Conservation (phyloP, 2,113 vertebrate species). For the Rhagologus leucostigma region DNA sequence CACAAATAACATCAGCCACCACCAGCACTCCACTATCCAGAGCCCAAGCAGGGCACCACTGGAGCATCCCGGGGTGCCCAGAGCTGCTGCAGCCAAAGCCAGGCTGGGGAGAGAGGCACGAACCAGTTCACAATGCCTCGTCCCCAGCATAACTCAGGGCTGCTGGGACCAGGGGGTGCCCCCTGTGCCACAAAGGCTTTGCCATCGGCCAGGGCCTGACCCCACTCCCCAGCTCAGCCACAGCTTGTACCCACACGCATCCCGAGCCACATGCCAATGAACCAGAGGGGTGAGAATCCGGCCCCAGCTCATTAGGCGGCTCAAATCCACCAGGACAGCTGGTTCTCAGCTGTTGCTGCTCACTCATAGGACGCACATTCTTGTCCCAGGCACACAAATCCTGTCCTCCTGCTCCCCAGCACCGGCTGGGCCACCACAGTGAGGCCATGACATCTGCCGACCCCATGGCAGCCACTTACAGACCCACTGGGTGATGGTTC, state of each 20-base stretch:
- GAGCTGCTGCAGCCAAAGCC: neutral
- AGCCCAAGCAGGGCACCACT: rapidly evolving
- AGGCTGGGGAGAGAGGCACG: neutral
- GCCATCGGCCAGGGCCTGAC: rapidly evolving
- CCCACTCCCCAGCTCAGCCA: neutral
- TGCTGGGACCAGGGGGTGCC: neutral
- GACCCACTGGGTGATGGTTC: rapidly evolving
- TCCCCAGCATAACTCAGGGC: neutral
- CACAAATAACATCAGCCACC: neutral
- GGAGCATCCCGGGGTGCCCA: neutral
- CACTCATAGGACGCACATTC: neutral
- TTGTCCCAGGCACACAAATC: neutral
- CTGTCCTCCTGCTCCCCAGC: neutral
- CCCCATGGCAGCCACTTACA: neutral
- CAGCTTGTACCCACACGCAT: neutral
- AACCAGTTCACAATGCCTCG: neutral
- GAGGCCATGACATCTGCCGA: rapidly evolving
- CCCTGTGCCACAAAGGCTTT: neutral
- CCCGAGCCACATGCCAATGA: neutral
- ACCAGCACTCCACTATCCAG: rapidly evolving
- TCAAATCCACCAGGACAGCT: constrained; percentile 36
- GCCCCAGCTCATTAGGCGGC: neutral
- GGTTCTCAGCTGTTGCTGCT: constrained; percentile 52
- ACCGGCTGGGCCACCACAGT: rapidly evolving
- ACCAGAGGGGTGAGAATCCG: neutral